phyloP scores from a whole-genome alignment of 2,888 invertebrate species.

The Calliopum simillimum region DNA sequence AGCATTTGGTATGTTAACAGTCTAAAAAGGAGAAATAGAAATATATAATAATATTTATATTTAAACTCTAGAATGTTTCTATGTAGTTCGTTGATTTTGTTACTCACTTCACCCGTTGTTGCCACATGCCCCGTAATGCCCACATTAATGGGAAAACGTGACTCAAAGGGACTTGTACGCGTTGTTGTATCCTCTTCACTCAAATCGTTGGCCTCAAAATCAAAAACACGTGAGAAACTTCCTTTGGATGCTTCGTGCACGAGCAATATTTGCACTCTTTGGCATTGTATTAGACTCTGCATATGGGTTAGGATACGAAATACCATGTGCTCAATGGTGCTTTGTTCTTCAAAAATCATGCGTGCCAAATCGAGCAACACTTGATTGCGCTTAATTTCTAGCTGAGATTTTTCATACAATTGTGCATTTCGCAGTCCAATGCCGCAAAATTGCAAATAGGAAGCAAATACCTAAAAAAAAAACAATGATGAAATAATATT shows the following conservation, averaged over 20 bases:
- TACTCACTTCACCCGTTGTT: slow-evolving; percentile 90
- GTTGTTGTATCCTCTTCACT: slow-evolving; percentile 84
- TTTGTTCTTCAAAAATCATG: slow-evolving; percentile 97
- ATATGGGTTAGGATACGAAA: slow-evolving; percentile 93
- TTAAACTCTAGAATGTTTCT: not conserved
- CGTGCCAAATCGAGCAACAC: slow-evolving; percentile 93
- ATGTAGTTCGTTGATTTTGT: not conserved
- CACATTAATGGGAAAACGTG: slow-evolving; percentile 93
- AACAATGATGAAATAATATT: not conserved
- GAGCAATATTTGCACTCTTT: slow-evolving; percentile 92
- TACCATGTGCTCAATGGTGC: slow-evolving; percentile 95
- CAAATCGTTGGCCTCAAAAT: slow-evolving; percentile 90
- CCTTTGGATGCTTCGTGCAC: slow-evolving; percentile 92
- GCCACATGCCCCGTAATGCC: slow-evolving; percentile 96
- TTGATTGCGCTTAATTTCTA: slow-evolving; percentile 96
- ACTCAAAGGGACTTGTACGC: slow-evolving; percentile 88
- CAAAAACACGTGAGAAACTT: slow-evolving; percentile 94
- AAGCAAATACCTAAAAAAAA: slow-evolving; percentile 79
- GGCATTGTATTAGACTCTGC: slow-evolving; percentile 93
- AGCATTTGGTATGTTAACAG: slow-evolving; percentile 90
- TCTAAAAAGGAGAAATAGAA: slow-evolving; percentile 70
- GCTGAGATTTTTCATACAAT: slow-evolving; percentile 92
- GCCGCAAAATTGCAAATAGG: slow-evolving; percentile 96
- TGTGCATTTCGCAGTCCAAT: slow-evolving; percentile 96
- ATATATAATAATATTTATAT: not conserved